Base-by-base conservation (phyloP, 2,113 vertebrate genomes). In the Ariopsis seemanni region DNA sequence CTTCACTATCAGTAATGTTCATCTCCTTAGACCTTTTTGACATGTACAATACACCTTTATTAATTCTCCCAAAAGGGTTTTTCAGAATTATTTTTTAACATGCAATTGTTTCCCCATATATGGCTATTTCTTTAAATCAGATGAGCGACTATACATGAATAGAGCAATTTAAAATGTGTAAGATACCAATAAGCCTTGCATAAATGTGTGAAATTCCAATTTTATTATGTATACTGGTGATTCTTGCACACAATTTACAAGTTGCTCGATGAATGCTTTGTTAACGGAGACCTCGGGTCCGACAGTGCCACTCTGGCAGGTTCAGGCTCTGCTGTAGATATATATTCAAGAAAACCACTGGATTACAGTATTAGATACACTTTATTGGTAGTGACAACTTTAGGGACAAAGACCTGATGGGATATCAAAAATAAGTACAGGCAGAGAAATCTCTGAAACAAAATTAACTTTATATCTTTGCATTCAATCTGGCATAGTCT, bases 331-430 rank as follows among this genome's bases (percentile, higher is more conserved):
- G 10, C 65, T 14, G 65, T 14, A 67, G 18, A 53, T 77, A 25
- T 9, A 42, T 48, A 72, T 10, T 25, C 9, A 52, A 55, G 1
- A 12, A n/a, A 55, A 55, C 7, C 25, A 55, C 75, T 27, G 75
- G 25, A 86, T 91, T 82, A 90, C 81, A 48, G 69, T 50, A 48
- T 74, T 69, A 69, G 86, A 89, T 90, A 93, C 89, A 93, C 89
- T 94, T 93, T 93, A 92, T 93, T 93, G 92, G 91, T 90, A 71
- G 82, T 89, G 81, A 90, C 86, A 90, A 86, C 74, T 79, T 55
- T 75, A 75, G 10, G 48, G 65, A 86, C 72, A 67, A 81, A 34
- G 53, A 80, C 63, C 72, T 89, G 79, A 90, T 88, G 14, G 85
- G 90, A 84, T 88, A 83, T 83, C 85, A 91, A 91, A 92, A 90